Base-by-base conservation (phyloP, 2,797 vertebrate genomes). In the Coluber constrictor region DNA sequence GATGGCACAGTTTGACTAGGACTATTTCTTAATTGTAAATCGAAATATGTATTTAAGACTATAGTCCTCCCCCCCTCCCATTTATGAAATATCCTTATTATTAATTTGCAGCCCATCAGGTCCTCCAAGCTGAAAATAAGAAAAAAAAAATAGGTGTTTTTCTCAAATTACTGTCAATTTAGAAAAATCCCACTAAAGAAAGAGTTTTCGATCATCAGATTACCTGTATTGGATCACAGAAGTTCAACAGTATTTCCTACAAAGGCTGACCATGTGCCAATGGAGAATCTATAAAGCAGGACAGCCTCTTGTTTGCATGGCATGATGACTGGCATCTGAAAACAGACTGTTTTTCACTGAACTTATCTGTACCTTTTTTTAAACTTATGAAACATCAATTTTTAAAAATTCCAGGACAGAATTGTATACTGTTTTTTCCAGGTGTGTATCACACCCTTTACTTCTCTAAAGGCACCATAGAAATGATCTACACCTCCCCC, bases 41-140 rank as follows among this genome's bases (percentile, higher is more conserved):
- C 32, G 47, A 4, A 1, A 23, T n/a, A 74, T 18, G n/a, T 29
- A 70, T 86, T 27, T 27, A 29, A 13, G 37, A 20, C 20, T 0
- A 0, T 54, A 1, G 1, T 0, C 66, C 18, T 20, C 20, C 51
- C 18, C 18, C 59, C 3, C 47, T 90, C 10, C 3, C 3, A 56
- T 87, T 63, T 60, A 63, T 32, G 27, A 6, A 83, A 66, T 6
- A 83, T 0, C 3, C 57, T 54, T 90, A 93, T 87, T 20, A 0
- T 43, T 60, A 57, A 18, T 23, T 0, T 25, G 18, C 61, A 83
- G 0, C 20, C 1, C 4, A 25, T 93, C 91, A 54, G 83, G 43
- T 47, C 87, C 37, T 27, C 20, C 51, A 55, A 90, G 18, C 16
- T 27, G 63, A 54, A 90, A 56, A n/a, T 8, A 90, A 66, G 20